A percentile compares a stretch with the other conserved stretches of the same genome.
Conservation (phyloP, 2,113 vertebrate species). For the Brevimyrus niger region DNA sequence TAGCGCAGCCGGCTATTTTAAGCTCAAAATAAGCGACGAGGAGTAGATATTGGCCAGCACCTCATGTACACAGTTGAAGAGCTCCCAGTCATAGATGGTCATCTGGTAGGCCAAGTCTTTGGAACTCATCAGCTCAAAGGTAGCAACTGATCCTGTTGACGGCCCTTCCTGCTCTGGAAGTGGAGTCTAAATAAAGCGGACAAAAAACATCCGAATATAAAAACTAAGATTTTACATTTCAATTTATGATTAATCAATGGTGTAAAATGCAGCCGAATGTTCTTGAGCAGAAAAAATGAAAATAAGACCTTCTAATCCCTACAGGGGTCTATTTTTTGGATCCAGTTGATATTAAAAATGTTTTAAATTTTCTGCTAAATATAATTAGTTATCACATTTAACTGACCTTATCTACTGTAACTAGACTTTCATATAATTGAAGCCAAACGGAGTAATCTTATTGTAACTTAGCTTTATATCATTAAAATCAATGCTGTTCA, state of each 20-base stretch:
- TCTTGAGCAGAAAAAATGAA: background rate
- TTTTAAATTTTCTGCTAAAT: background rate
- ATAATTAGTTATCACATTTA: background rate
- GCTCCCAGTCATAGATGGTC: conserved; percentile 95
- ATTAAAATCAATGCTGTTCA: background rate
- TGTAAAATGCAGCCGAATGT: background rate
- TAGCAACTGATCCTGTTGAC: conserved; percentile 81
- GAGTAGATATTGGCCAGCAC: conserved; percentile 45
- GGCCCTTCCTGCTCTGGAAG: conserved; percentile 93
- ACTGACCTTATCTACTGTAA: background rate
- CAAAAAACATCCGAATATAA: background rate
- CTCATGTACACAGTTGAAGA: conserved; percentile 97
- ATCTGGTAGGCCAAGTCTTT: conserved; percentile 95
- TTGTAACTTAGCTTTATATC: background rate
- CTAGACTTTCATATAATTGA: background rate
- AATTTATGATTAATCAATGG: background rate
- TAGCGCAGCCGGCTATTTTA: background rate
- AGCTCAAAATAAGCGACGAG: background rate
- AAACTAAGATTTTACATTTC: background rate
- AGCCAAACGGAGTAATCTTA: background rate
- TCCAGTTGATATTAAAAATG: background rate
- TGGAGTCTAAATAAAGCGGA: conserved; percentile 60
- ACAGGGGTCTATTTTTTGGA: background rate
- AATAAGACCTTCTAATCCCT: background rate
- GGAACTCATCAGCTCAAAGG: conserved; percentile 96